Conservation (phyloP, 2,888 invertebrate genomes). For the Noctua comes region DNA sequence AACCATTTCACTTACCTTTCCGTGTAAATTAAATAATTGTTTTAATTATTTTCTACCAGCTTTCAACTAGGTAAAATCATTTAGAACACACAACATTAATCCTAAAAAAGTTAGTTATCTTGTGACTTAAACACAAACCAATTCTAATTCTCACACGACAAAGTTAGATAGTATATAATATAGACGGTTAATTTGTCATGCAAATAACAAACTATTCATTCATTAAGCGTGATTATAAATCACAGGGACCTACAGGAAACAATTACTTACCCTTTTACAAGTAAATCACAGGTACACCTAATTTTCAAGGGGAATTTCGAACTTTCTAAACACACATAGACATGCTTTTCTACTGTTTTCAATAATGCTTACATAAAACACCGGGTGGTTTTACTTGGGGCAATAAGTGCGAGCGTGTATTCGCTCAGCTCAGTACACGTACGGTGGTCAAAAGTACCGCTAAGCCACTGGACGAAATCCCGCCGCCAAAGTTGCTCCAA, state of each 20-base stretch:
- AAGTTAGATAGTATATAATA: slow-evolving; percentile 27
- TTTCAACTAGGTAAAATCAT: neutral
- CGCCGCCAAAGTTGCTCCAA: slow-evolving; percentile 60
- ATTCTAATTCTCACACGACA: slow-evolving; percentile 23
- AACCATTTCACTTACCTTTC: neutral
- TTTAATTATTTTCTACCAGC: neutral
- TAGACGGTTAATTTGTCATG: slow-evolving; percentile 66
- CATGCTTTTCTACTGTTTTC: slow-evolving; percentile 84
- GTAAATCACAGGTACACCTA: slow-evolving; percentile 82
- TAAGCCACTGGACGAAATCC: slow-evolving; percentile 76
- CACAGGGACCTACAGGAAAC: slow-evolving; percentile 78
- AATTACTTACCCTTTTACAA: slow-evolving; percentile 83
- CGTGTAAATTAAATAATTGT: neutral
- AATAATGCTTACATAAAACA: slow-evolving; percentile 88
- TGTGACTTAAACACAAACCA: slow-evolving; percentile 26
- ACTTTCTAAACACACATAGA: slow-evolving; percentile 85
- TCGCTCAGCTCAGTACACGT: slow-evolving; percentile 71
- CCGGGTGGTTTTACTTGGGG: slow-evolving; percentile 79
- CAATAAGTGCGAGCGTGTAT: slow-evolving; percentile 74
- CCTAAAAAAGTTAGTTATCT: slow-evolving; percentile 2
- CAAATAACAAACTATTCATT: slow-evolving; percentile 67
- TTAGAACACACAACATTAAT: slow-evolving; percentile 8
- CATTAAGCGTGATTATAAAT: slow-evolving; percentile 61
- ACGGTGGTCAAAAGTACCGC: slow-evolving; percentile 74
- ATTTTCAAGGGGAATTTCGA: slow-evolving; percentile 74